Percentiles rank a stretch among this genome's conserved stretches.
These are phyloP conservation scores for Zaprionus bogoriensis DNA, from an alignment of 2,888 invertebrate genomes.

Conservation along the genomic window DNA sequence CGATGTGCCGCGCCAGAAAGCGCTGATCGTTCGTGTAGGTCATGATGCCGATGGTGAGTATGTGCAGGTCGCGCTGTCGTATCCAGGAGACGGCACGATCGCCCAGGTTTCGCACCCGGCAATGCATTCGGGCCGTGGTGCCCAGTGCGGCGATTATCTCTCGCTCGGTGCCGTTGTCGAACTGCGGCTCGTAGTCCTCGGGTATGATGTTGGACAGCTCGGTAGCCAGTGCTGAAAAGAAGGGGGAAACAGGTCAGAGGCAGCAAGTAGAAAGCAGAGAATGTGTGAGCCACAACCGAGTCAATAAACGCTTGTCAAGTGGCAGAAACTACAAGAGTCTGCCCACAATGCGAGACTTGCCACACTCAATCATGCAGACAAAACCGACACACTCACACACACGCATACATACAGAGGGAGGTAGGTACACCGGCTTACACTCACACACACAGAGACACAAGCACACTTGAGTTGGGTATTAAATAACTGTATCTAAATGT, in stretches of 20 bases:
- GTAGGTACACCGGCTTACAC: neutral
- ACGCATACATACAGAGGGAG: neutral
- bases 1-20: conserved; percentile 88
- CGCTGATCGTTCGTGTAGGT: conserved; percentile 90
- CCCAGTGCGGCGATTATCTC: conserved; percentile 93
- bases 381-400: conserved; percentile 5
- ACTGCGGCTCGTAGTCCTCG: conserved; percentile 86
- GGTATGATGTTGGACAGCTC: conserved; percentile 78
- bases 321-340: conserved; percentile 11
- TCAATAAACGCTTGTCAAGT: conserved; percentile 45
- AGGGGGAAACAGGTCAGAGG: neutral
- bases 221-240: conserved; percentile 48
- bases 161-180: conserved; percentile 91
- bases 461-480: conserved; percentile 56
- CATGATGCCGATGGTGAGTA: conserved; percentile 88
- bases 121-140: conserved; percentile 92
- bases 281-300: neutral
- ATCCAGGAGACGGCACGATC: conserved; percentile 93
- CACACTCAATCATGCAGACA: conserved; percentile 42
- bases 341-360: conserved; percentile 24
- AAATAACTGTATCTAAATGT: conserved; percentile 70
- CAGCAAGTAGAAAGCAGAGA: neutral
- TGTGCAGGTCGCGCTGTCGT: conserved; percentile 91
- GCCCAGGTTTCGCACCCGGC: conserved; percentile 91
- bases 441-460: conserved; percentile 6